A percentile compares a stretch with the other conserved stretches of the same genome.
phyloP scores from a whole-genome alignment of 2,113 vertebrate genomes.

The Hucho hucho region DNA sequence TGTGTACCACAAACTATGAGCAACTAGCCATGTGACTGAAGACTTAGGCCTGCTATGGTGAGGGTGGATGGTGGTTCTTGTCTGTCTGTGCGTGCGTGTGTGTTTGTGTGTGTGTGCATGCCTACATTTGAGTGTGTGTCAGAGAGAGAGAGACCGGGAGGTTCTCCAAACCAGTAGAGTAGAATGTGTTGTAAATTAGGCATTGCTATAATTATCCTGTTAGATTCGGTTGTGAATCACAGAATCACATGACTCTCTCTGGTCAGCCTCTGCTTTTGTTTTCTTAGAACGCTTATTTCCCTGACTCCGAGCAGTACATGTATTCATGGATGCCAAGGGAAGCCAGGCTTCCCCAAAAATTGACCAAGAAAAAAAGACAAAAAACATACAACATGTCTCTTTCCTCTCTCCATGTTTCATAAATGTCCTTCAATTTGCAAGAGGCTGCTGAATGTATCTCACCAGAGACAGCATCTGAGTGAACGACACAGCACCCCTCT shows the following conservation, averaged over 20 bases:
- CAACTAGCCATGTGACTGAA: conserved; percentile 46
- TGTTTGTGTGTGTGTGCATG: too few relatives aligned
- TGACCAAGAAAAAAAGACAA: too few relatives aligned
- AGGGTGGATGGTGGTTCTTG: background rate
- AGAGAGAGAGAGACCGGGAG: background rate
- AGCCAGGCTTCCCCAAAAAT: too few relatives aligned
- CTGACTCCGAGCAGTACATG: conserved; percentile 30
- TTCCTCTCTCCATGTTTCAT: too few relatives aligned
- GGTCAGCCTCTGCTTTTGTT: conserved; percentile 72
- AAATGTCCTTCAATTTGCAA: too few relatives aligned
- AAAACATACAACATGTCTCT: too few relatives aligned
- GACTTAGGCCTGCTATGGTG: background rate
- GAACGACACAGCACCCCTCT: too few relatives aligned
- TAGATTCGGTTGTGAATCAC: conserved; percentile 43
- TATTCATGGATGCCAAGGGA: too few relatives aligned
- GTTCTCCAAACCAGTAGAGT: background rate
- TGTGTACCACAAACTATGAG: conserved; percentile 62
- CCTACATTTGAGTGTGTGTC: too few relatives aligned
- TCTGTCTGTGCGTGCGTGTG: too few relatives aligned
- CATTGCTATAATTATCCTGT: conserved; percentile 44
- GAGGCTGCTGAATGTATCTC: too few relatives aligned
- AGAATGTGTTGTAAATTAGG: conserved; percentile 31
- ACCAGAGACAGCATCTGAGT: too few relatives aligned
- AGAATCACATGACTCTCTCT: conserved; percentile 35
- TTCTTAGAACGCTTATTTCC: conserved; percentile 67